Evolutionary conservation across 2,888 invertebrate species (phyloP).

Genomic region (Ophion slaviceki): DNA sequence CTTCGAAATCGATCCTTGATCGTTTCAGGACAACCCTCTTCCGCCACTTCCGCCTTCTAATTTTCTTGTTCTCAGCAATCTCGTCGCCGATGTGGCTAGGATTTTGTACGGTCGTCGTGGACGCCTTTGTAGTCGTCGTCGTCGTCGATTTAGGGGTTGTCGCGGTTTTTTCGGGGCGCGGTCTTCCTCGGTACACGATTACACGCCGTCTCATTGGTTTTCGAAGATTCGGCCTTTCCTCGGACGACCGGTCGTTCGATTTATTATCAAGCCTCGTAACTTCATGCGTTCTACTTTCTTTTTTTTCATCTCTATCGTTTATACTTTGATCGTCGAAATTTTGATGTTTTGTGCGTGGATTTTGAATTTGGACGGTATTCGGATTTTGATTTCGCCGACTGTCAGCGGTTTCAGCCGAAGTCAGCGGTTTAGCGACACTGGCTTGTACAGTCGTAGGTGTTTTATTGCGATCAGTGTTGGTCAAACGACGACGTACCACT

Average conservation of each 20-base stretch:
- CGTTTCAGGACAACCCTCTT: constrained; percentile 55
- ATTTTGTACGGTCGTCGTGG: constrained; percentile 70
- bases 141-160: background rate
- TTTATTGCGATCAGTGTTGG: constrained; percentile 20
- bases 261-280: background rate
- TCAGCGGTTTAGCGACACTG: background rate
- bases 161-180: constrained; percentile 34
- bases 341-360: background rate
- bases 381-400: background rate
- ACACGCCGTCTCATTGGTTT: constrained; percentile 53
- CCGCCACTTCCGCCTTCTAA: constrained; percentile 50
- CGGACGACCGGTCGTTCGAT: constrained; percentile 4
- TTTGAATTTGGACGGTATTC: background rate
- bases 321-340: background rate
- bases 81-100: constrained; percentile 37
- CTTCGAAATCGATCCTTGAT: constrained; percentile 29
- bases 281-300: background rate
- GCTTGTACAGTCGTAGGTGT: background rate
- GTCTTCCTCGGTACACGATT: constrained; percentile 58
- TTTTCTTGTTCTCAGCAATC: constrained; percentile 10
- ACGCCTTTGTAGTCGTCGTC: constrained; percentile 24
- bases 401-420: background rate
- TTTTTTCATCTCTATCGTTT: background rate
- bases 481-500: constrained; percentile 60
- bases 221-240: constrained; percentile 19